A percentile compares a stretch with the other conserved stretches of the same genome.
These are phyloP conservation scores for Helostoma temminkii DNA, from an alignment of 2,797 vertebrate genomes.

Conservation along the genomic window DNA sequence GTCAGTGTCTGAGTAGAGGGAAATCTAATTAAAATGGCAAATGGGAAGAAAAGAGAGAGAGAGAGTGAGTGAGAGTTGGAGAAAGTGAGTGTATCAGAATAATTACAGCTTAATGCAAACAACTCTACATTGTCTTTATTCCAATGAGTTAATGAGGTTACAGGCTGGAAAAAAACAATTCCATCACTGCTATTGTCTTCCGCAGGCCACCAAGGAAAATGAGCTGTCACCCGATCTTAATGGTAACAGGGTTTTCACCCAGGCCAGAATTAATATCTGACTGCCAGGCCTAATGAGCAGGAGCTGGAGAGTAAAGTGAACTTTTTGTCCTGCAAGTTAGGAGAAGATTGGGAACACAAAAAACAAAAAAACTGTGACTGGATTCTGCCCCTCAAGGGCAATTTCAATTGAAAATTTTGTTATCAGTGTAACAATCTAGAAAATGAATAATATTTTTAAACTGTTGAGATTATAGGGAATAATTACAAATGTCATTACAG, in stretches of 20 bases:
- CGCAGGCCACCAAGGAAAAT: constrained; percentile 77
- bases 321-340: constrained; percentile 54
- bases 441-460: neutral
- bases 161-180: constrained; percentile 68
- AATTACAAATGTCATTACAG: constrained; percentile 3
- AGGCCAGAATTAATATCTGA: constrained; percentile 74
- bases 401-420: constrained; percentile 26
- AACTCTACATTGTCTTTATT: constrained; percentile 83
- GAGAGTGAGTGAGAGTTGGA: constrained; percentile 40
- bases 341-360: constrained; percentile 22
- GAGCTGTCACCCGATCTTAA: constrained; percentile 82
- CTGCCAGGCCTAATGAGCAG: constrained; percentile 72
- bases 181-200: constrained; percentile 80
- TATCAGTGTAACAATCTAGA: constrained; percentile 11
- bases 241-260: constrained; percentile 70
- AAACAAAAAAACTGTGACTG: constrained; percentile 41
- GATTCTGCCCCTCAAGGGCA: constrained; percentile 34
- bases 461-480: too few species aligned
- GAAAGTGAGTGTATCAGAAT: constrained; percentile 73
- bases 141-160: constrained; percentile 86
- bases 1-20: constrained; percentile 64
- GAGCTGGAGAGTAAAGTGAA: constrained; percentile 54
- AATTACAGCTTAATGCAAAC: constrained; percentile 85
- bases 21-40: constrained; percentile 82
- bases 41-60: constrained; percentile 54